These are phyloP conservation scores for Harpalus rufipes DNA, from an alignment of 2,888 invertebrate genomes.

Conservation along the genomic window DNA sequence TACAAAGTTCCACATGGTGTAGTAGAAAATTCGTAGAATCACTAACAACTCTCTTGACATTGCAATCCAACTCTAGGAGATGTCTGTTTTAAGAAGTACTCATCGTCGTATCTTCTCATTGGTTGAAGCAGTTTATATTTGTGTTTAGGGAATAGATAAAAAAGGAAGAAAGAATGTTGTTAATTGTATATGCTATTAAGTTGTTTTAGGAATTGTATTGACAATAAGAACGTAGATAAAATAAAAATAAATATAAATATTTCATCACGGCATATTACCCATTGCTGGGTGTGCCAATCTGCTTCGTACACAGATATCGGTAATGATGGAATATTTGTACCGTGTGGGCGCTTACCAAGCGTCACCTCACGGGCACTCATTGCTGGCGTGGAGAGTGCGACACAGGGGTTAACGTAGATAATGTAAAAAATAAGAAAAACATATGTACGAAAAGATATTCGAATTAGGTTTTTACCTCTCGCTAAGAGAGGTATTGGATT, in stretches of 20 bases:
- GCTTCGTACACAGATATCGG: too few species aligned
- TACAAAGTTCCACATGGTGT: neutral
- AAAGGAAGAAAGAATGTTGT: neutral
- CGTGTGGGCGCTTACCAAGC: too few species aligned
- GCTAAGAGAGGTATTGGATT: too few species aligned
- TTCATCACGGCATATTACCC: too few species aligned
- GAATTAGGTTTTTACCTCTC: too few species aligned
- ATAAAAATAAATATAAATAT: too few species aligned
- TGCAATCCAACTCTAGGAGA: neutral
- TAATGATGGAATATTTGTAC: too few species aligned
- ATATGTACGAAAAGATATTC: neutral
- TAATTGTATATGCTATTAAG: neutral
- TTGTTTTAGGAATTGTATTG: neutral
- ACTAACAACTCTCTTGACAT: neutral
- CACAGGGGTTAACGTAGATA: too few species aligned
- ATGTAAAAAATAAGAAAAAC: constrained; percentile 9
- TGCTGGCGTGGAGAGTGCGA: too few species aligned
- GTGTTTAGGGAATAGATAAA: constrained; percentile 2
- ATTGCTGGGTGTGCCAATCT: too few species aligned
- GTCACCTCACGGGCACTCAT: too few species aligned
- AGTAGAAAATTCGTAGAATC: neutral
- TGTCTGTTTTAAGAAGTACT: neutral
- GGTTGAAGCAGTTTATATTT: neutral
- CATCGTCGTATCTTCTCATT: neutral
- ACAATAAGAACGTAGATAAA: neutral